These are phyloP conservation scores for Ctenodactylus gundi DNA, from an alignment of 2,113 vertebrate species.

Conservation along the genomic window DNA sequence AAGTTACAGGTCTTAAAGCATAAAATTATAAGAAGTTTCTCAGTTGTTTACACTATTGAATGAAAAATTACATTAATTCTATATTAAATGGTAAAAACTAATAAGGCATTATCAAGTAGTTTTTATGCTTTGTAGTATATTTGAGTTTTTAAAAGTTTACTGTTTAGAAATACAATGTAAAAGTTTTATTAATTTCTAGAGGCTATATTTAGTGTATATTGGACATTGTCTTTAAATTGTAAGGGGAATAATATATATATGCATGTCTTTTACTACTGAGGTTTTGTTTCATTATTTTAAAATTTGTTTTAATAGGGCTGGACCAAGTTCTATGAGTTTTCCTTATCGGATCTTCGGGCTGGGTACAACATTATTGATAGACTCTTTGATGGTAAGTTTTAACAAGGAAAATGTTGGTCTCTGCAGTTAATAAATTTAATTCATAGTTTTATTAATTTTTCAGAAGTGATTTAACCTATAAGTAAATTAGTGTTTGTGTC, in stretches of 20 bases:
- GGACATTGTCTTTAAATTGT: not conserved
- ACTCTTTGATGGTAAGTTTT: constrained; percentile 92
- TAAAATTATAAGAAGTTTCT: not conserved
- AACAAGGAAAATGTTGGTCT: constrained; percentile 12
- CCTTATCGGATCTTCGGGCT: constrained; percentile 95
- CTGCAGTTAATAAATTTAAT: not conserved
- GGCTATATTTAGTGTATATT: not conserved
- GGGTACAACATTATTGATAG: constrained; percentile 95
- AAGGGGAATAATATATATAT: not conserved
- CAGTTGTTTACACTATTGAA: not conserved
- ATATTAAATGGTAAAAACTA: not conserved
- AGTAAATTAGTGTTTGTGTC: not conserved
- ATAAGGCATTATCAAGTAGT: not conserved
- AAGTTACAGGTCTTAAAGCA: not conserved
- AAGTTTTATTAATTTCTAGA: constrained; percentile 14
- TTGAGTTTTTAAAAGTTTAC: too few relatives aligned
- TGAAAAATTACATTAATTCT: not conserved
- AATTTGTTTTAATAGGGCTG: constrained; percentile 89
- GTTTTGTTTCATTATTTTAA: constrained; percentile 24
- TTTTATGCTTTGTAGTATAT: too few relatives aligned
- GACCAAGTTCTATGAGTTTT: constrained; percentile 99
- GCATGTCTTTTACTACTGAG: not conserved
- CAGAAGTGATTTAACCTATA: not conserved
- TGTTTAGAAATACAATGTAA: not conserved
- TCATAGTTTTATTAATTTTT: not conserved